Evolutionary conservation across 1,140 invertebrate genomes (phyloP).

Genomic region (Halotydeus destructor): DNA sequence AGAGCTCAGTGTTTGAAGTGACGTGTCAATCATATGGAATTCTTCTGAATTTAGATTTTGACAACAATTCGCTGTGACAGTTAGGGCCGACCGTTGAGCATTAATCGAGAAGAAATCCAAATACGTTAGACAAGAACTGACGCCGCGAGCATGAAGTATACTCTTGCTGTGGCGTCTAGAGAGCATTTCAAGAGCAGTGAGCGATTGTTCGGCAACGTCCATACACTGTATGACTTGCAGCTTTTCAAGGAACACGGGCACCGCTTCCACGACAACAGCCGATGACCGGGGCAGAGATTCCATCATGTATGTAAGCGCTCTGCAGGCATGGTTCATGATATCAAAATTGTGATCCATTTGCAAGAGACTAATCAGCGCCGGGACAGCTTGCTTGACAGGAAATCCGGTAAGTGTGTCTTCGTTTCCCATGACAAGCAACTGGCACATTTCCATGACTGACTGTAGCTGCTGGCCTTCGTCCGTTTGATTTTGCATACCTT

Average conservation of each 20-base stretch:
- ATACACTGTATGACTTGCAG: constrained; percentile 94
- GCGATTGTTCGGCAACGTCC: constrained; percentile 92
- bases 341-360: constrained; percentile 96
- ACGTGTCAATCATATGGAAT: constrained; percentile 73
- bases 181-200: constrained; percentile 88
- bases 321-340: constrained; percentile 97
- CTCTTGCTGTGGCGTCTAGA: constrained; percentile 88
- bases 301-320: constrained; percentile 97
- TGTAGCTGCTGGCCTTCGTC: constrained; percentile 93
- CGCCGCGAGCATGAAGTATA: constrained; percentile 79
- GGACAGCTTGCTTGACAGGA: constrained; percentile 90
- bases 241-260: constrained; percentile 85
- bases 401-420: constrained; percentile 95
- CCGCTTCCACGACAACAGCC: constrained; percentile 83
- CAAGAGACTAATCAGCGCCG: constrained; percentile 65
- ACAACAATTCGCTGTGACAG: constrained; percentile 89
- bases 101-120: constrained; percentile 94
- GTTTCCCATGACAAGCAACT: constrained; percentile 96
- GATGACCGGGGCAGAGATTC: constrained; percentile 90
- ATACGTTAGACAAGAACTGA: constrained; percentile 81
- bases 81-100: constrained; percentile 77
- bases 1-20: constrained; percentile 59
- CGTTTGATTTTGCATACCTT: constrained; percentile 72
- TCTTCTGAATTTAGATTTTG: constrained; percentile 79
- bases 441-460: constrained; percentile 95